Conservation (phyloP, 2,113 vertebrate genomes). For the Toxotes chatareus region DNA sequence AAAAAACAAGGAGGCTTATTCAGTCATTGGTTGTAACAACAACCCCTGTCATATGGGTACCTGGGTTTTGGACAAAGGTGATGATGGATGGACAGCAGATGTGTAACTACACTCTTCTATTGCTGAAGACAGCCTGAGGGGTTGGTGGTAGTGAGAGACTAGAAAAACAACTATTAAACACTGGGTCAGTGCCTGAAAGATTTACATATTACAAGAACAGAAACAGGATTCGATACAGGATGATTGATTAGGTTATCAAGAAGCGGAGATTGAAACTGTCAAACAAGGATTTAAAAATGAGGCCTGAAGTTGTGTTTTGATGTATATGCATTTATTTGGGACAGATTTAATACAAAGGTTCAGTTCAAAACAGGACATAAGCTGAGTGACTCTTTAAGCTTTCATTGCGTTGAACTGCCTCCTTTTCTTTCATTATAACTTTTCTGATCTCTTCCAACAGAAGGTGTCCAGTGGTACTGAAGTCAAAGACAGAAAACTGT, state of each 20-base stretch:
- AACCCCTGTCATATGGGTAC: neutral
- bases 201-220: constrained; percentile 40
- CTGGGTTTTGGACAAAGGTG: constrained; percentile 5
- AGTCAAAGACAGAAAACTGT: neutral
- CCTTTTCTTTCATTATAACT: too few species aligned
- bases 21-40: neutral
- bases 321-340: neutral
- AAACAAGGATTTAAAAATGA: constrained; percentile 10
- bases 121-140: constrained; percentile 33
- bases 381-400: neutral
- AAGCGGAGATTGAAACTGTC: constrained; percentile 15
- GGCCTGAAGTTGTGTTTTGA: neutral
- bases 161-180: constrained; percentile 41
- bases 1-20: neutral
- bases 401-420: neutral
- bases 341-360: neutral
- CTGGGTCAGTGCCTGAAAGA: constrained; percentile 3
- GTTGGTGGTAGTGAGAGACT: constrained; percentile 30
- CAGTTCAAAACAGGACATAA: neutral
- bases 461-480: neutral
- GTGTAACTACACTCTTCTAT: constrained; percentile 9
- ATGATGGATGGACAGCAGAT: constrained; percentile 40
- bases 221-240: neutral
- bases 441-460: neutral
- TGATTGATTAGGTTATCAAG: constrained; percentile 49